A percentile compares a stretch with the other conserved stretches of the same genome.
These are phyloP conservation scores for Pogonomyrmex barbatus DNA, from an alignment of 1,140 invertebrate genomes.

Conservation along the genomic window DNA sequence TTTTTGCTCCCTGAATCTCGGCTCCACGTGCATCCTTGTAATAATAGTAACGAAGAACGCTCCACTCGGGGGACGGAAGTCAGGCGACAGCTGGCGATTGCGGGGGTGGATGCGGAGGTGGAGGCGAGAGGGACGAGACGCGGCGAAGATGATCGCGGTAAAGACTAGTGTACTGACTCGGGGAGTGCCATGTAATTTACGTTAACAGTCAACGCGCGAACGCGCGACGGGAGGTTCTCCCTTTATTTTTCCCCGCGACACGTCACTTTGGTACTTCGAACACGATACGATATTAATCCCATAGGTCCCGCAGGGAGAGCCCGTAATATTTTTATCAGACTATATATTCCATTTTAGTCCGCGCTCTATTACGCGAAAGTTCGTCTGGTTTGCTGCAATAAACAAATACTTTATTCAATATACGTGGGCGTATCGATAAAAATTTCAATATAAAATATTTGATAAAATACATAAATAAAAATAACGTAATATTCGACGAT, in stretches of 20 bases:
- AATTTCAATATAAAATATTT: conserved; percentile 59
- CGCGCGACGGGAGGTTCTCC: conserved; percentile 25
- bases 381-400: conserved; percentile 16
- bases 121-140: conserved; percentile 17
- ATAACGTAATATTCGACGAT: conserved; percentile 44
- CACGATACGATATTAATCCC: conserved; percentile 34
- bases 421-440: conserved; percentile 25
- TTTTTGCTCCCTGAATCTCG: conserved; percentile 58
- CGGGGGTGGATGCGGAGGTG: conserved; percentile 37
- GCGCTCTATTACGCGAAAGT: conserved; percentile 25
- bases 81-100: conserved; percentile 77
- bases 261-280: conserved; percentile 28
- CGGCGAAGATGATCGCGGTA: conserved; percentile 55
- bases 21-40: conserved; percentile 65
- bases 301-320: background rate
- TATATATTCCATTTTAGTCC: conserved; percentile 21
- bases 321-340: conserved; percentile 42
- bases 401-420: conserved; percentile 53
- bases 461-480: conserved; percentile 52
- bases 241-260: conserved; percentile 38
- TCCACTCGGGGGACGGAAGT: conserved; percentile 77
- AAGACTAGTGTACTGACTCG: conserved; percentile 65
- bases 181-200: conserved; percentile 73
- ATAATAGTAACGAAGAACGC: conserved; percentile 73
- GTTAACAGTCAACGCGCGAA: conserved; percentile 65